Evolutionary conservation across 2,888 invertebrate species (phyloP), one percentile per base, ranked within the genome.

Genomic region (Dichetophora obliterata): DNA sequence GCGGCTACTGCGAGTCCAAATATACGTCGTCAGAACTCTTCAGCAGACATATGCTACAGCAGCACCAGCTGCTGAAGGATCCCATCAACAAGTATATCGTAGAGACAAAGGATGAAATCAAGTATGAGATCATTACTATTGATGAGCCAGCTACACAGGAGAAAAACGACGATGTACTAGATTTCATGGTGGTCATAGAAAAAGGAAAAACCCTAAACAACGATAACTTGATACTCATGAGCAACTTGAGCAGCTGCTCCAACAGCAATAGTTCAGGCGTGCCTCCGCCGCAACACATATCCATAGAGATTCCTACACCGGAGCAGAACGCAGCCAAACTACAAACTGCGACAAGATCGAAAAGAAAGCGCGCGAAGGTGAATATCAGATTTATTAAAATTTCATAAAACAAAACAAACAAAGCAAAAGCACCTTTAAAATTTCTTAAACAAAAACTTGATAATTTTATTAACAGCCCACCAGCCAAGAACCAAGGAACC

Each of bases 1-100:
- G 84, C 81, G 88, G 81, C 54, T 81, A 82, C 70, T 88, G 88
- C 77, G 83, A 85, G 54, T 77, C 82, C 76, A 77, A 81, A 82
- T 81, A 83, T 71, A 85, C 84, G 9, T 84, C 84, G 59, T 77
- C 82, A 75, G 83, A 84, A 31, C 79, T 84, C 4, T 82, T 88
- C 70, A 82, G 83, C 5, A 73, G 79, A 71, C 88, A 88, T 76
- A 77, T 88, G 37, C 82, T 82, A 4, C 83, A 84, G 77, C 82
- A 84, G 59, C 88, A 88, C 77, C 82, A 82, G 0, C 78, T 85
- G 11, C 85, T 83, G 1, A 82, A 84, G 72, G 78, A 79, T 0
- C 76, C 68, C 8, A 52, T 52, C 5, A 81, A 80, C 54, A 81
- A 82, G 65, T 77, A 81, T 5, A 76, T 79, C 71, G 81, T 81